These are phyloP conservation scores for Ophion slaviceki DNA, from an alignment of 2,888 invertebrate species.

Conservation along the genomic window DNA sequence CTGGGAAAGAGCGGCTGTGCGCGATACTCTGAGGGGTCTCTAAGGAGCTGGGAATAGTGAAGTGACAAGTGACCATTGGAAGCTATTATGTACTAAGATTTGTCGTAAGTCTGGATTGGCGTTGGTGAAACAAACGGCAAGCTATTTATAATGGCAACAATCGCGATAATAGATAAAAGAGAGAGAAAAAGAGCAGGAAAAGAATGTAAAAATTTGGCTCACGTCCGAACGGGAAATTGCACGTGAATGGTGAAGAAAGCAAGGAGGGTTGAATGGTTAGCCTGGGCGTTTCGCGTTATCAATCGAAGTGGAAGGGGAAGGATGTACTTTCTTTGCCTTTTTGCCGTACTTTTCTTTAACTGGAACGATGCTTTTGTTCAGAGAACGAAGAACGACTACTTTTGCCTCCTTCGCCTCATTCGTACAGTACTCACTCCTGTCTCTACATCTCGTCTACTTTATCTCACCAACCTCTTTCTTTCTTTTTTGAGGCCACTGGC, in stretches of 20 bases:
- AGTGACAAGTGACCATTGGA: not conserved
- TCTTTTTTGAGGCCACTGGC: constrained; percentile 16
- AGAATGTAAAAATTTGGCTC: constrained; percentile 61
- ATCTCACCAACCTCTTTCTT: constrained; percentile 9
- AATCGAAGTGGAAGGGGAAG: constrained; percentile 49
- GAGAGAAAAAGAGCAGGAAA: constrained; percentile 5
- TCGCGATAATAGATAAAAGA: not conserved
- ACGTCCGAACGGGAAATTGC: constrained; percentile 60
- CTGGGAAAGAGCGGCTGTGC: not conserved
- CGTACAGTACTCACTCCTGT: constrained; percentile 4
- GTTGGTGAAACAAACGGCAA: constrained; percentile 48
- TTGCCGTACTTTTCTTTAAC: constrained; percentile 33
- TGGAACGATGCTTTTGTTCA: constrained; percentile 54
- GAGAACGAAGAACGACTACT: constrained; percentile 32
- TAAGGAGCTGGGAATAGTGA: not conserved
- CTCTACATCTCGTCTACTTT: constrained; percentile 15
- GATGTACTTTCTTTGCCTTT: constrained; percentile 49
- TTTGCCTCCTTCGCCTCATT: constrained; percentile 26
- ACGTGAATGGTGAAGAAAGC: constrained; percentile 52
- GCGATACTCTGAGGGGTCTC: not conserved
- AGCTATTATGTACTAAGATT: constrained; percentile 13
- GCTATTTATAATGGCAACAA: not conserved
- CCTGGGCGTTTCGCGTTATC: constrained; percentile 55
- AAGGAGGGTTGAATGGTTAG: constrained; percentile 54
- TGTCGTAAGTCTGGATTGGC: constrained; percentile 5